Evolutionary conservation across 2,113 vertebrate species (phyloP).

Genomic region (Andinoacara biseriatus): DNA sequence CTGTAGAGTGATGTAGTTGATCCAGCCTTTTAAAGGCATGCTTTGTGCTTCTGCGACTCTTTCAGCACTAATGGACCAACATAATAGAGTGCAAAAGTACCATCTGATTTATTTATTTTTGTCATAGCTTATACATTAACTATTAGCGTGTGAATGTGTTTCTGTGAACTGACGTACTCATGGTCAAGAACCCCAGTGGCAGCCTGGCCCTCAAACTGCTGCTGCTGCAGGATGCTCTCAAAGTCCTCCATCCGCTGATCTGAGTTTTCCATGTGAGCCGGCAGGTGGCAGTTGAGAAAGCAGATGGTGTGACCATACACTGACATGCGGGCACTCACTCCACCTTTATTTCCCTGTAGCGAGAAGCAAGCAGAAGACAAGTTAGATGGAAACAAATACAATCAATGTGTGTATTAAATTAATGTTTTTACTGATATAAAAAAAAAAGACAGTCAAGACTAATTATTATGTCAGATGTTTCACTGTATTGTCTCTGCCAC

Average conservation of each 20-base stretch:
- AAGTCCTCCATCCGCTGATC: slow-evolving; percentile 98
- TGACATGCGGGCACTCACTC: slow-evolving; percentile 89
- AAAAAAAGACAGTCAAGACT: neutral
- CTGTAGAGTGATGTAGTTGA: neutral
- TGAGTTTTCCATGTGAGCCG: slow-evolving; percentile 95
- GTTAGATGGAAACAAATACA: neutral
- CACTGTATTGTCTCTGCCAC: slow-evolving; percentile 14
- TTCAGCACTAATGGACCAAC: neutral
- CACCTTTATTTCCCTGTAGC: slow-evolving; percentile 95
- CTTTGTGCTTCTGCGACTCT: neutral
- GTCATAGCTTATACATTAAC: neutral
- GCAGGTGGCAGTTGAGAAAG: slow-evolving; percentile 98
- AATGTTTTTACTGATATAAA: neutral
- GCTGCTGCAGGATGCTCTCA: slow-evolving; percentile 95
- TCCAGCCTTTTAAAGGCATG: neutral
- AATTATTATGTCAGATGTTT: neutral
- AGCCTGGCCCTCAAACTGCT: slow-evolving; percentile 90
- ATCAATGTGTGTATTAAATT: neutral
- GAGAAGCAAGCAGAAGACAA: neutral
- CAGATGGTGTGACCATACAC: slow-evolving; percentile 94
- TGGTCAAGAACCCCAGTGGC: slow-evolving; percentile 94
- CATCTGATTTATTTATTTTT: neutral
- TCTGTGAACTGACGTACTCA: slow-evolving; percentile 81
- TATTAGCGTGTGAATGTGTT: neutral
- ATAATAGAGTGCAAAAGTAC: neutral